Percentiles rank a stretch among this genome's conserved stretches.
phyloP scores from a whole-genome alignment of 2,888 invertebrate genomes.

The Chironomus riparius region DNA sequence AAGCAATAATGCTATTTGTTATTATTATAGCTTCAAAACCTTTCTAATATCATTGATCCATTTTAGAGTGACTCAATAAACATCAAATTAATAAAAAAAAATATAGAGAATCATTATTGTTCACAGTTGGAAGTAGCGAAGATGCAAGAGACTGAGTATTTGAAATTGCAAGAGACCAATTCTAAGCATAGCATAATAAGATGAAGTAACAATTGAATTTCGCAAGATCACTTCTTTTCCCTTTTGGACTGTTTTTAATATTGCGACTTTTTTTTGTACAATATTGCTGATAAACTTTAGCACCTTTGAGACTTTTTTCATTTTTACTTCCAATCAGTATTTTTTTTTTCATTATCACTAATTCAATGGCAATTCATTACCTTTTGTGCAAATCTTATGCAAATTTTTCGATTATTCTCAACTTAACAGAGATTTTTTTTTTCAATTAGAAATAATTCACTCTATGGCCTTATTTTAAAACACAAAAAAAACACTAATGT shows the following conservation, averaged over 20 bases:
- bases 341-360: neutral
- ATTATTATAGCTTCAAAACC: neutral
- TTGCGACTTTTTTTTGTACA: neutral
- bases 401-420: no score
- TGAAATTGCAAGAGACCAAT: neutral
- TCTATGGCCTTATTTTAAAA: neutral
- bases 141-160: neutral
- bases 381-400: no score
- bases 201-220: neutral
- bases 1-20: neutral
- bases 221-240: neutral
- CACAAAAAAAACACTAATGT: neutral
- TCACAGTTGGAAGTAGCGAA: no score
- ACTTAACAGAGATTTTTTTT: neutral
- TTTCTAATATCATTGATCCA: neutral
- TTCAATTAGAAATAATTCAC: neutral
- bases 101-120: neutral
- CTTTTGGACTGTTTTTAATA: neutral
- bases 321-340: neutral
- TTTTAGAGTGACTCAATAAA: neutral
- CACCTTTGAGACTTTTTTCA: neutral
- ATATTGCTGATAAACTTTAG: constrained; percentile 1
- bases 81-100: neutral
- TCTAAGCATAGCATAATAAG: neutral
- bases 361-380: neutral